Evolutionary conservation across 2,797 vertebrate genomes (phyloP), one percentile per base, ranked within the genome.

Genomic region (Neomorphus geoffroyi): DNA sequence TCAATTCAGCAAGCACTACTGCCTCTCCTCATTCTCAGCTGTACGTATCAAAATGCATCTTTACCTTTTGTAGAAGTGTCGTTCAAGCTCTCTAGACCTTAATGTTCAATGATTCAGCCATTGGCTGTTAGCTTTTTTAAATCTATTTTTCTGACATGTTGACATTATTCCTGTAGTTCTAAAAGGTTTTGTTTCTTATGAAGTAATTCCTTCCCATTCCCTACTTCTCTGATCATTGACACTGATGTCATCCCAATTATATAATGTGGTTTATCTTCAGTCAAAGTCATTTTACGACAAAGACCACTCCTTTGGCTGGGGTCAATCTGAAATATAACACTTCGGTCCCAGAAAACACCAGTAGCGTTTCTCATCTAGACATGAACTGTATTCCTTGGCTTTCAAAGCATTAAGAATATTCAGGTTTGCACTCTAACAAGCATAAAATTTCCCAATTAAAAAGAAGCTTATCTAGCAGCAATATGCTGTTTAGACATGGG

Each of bases 21-120:
- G 98, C 97, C 98, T 67, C 98, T 98, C 92, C 97, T 98, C 98
- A 86, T 95, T 50, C 54, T 80, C 37, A 39, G 41, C 9, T 88
- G 95, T 14, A 81, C 50, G 15, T 21, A 70, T 60, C 79, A 78
- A 86, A 91, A 94, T 35, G 43, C 35, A 64, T 28, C 60, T 72
- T 77, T 45, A 71, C 13, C 24, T 67, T 60, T 41, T 37, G 13
- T 39, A 66, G 30, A 50, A 43, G 18, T 4, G 6, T 39, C 65
- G 11, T 26, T 57, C 56, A 57, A 86, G 54, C 26, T 69, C 30
- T 66, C 24, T 41, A 53, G 48, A 91, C 62, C 24, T 37, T 32
- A 39, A 51, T 4, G 48, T 48, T 91, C 86, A 82, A 22, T 46
- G 56, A 84, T 37, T 80, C 50, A 57, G 58, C 27, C 65, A 27